Evolutionary conservation across 2,797 vertebrate genomes (phyloP).

Genomic region (Numenius phaeopus): DNA sequence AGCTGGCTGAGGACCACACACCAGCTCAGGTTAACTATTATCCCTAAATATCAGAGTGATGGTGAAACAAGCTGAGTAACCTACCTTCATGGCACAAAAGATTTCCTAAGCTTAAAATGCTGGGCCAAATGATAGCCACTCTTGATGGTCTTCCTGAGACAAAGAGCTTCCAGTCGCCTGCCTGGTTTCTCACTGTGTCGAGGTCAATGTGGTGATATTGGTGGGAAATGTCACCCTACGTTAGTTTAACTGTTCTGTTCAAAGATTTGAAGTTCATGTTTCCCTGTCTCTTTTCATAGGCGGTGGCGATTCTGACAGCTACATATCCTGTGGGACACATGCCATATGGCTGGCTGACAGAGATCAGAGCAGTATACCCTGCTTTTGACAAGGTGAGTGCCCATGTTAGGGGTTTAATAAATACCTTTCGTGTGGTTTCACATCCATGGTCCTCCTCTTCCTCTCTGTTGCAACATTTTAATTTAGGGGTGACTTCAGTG

Average conservation of each 20-base stretch:
- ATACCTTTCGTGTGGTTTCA: neutral
- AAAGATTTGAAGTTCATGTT: neutral
- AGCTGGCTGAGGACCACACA: neutral
- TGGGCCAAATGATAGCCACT: neutral
- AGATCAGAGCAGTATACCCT: constrained; percentile 96
- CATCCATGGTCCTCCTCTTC: neutral
- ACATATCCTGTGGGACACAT: constrained; percentile 99
- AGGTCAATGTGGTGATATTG: neutral
- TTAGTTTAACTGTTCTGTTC: neutral
- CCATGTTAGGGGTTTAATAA: neutral
- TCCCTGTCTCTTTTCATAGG: constrained; percentile 78
- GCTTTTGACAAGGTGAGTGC: constrained; percentile 95
- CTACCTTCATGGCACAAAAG: neutral
- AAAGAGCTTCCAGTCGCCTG: neutral
- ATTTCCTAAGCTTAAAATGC: neutral
- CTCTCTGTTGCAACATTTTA: neutral
- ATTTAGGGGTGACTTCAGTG: neutral
- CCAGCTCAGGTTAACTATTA: neutral
- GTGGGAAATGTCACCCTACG: neutral
- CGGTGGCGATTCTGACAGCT: constrained; percentile 95
- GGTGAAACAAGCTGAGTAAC: neutral
- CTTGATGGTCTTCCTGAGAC: neutral
- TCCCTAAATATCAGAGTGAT: neutral
- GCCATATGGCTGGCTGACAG: constrained; percentile 98
- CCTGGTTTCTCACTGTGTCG: neutral